Conservation (phyloP, 2,113 vertebrate species). For the Camarhynchus parvulus region DNA sequence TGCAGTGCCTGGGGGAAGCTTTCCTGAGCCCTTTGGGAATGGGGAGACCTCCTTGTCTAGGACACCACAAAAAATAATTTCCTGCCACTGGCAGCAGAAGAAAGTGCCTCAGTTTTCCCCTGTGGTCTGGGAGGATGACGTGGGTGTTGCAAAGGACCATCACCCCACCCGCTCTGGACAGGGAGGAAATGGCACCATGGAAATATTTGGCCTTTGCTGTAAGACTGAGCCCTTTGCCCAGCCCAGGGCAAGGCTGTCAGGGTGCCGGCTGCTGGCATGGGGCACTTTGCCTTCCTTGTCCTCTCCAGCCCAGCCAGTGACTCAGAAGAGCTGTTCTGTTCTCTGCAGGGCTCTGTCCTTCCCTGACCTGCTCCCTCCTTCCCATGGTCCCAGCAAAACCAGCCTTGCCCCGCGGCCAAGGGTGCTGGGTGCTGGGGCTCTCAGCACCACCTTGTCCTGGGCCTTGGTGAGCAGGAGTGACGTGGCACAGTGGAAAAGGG, state of each 20-base stretch:
- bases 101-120: neutral
- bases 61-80: neutral
- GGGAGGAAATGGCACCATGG: neutral
- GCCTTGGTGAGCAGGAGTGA: neutral
- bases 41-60: neutral
- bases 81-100: neutral
- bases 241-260: neutral
- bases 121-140: neutral
- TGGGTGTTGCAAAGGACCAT: neutral
- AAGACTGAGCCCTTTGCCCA: neutral
- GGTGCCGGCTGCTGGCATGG: neutral
- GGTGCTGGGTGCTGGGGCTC: neutral
- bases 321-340: conserved; percentile 5
- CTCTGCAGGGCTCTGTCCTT: neutral
- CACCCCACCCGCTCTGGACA: neutral
- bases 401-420: neutral
- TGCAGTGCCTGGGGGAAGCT: neutral
- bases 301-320: neutral
- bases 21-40: neutral
- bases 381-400: neutral
- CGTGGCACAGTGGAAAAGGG: neutral
- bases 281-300: neutral
- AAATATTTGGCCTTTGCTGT: neutral
- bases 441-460: accelerated
- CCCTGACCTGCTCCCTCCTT: neutral